These are phyloP conservation scores for Periplaneta americana DNA, from an alignment of 1,140 invertebrate species.

Conservation along the genomic window DNA sequence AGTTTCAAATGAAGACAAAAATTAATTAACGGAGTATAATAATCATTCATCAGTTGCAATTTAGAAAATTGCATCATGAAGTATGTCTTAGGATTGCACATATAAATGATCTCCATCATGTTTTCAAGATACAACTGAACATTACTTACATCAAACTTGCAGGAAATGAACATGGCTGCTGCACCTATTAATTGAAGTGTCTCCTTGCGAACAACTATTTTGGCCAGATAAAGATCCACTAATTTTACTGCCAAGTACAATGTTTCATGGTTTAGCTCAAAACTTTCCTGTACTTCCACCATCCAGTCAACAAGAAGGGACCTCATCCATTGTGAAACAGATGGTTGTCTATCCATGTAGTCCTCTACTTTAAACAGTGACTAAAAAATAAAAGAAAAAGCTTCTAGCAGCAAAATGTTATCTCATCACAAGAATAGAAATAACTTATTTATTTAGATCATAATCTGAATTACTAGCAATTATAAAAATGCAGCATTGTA, in stretches of 20 bases:
- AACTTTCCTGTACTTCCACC: slow-evolving; percentile 96
- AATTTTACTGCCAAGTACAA: slow-evolving; percentile 94
- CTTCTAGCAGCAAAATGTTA: not conserved
- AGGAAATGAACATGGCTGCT: slow-evolving; percentile 85
- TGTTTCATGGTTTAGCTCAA: slow-evolving; percentile 98
- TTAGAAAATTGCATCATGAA: too few species aligned
- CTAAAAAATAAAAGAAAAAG: slow-evolving; percentile 39
- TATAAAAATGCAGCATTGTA: too few species aligned
- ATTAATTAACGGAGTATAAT: too few species aligned
- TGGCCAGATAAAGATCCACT: slow-evolving; percentile 83
- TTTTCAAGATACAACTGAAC: not conserved
- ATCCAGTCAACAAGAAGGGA: slow-evolving; percentile 96
- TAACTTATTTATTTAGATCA: too few species aligned
- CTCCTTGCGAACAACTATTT: slow-evolving; percentile 60
- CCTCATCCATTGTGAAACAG: slow-evolving; percentile 77
- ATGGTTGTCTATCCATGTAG: slow-evolving; percentile 74
- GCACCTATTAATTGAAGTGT: slow-evolving; percentile 87
- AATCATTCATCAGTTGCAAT: too few species aligned
- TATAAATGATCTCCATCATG: not conserved
- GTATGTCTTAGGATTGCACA: not conserved
- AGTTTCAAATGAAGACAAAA: too few species aligned
- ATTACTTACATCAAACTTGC: slow-evolving; percentile 88
- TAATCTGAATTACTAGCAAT: slow-evolving; percentile 14
- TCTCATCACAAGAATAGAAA: not conserved
- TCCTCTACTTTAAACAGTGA: slow-evolving; percentile 62